Conservation (phyloP, 2,113 vertebrate genomes). For the Atrichornis clamosus region DNA sequence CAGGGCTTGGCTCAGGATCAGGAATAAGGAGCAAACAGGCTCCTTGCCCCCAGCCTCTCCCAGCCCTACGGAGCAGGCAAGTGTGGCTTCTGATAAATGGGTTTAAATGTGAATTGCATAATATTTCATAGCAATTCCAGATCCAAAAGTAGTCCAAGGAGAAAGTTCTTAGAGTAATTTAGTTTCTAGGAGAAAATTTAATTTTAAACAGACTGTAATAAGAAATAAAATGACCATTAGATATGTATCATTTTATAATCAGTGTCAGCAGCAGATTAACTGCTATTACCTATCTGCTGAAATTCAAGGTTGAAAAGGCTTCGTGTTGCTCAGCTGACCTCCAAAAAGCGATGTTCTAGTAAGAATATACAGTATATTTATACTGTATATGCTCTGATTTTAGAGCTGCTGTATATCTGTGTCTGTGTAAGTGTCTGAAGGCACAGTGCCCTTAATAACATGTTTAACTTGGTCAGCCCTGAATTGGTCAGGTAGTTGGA, state of each 20-base stretch:
- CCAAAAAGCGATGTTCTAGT: background rate
- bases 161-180: background rate
- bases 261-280: background rate
- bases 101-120: background rate
- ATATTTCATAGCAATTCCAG: background rate
- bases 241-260: conserved; percentile 7
- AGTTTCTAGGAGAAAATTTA: background rate
- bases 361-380: background rate
- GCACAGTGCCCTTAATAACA: background rate
- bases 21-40: background rate
- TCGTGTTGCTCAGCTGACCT: background rate
- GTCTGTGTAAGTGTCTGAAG: background rate
- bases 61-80: background rate
- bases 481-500: background rate
- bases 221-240: conserved; percentile 1
- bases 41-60: background rate
- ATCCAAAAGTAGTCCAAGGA: background rate
- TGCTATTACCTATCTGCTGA: background rate
- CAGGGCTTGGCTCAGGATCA: background rate
- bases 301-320: background rate
- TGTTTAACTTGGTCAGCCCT: background rate
- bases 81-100: background rate
- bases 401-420: background rate
- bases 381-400: background rate
- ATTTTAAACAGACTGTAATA: background rate